Evolutionary conservation across 2,113 vertebrate species (phyloP), one percentile per base, ranked within the genome.

Genomic region (Sitta europaea): DNA sequence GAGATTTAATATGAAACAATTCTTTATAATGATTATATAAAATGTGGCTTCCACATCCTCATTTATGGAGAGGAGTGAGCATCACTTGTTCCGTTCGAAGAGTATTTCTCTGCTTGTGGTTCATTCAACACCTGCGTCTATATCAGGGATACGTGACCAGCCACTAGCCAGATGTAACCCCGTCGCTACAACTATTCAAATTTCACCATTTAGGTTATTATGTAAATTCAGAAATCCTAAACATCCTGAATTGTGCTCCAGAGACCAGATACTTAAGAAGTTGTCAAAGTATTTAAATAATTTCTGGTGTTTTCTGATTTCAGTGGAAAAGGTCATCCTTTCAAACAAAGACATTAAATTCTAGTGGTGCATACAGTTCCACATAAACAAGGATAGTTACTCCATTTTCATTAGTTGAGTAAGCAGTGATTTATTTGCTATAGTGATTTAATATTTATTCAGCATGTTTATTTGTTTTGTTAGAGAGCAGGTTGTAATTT

Each of bases 391-490:
- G 23, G 20, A 24, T 35, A 75, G 38, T 43, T 84, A 43, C 12
- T 81, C 43, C 1, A 3, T 78, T 93, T 94, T 82, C 51, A 63
- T 77, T 82, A 54, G 15, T 13, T 71, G 29, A 33, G 5, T 73
- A 84, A 90, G 45, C 61, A 90, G 31, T 1, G 1, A 59, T 74
- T 88, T 94, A 66, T 43, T 96, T 92, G 43, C 19, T 92, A 4
- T 62, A 61, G 50, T 86, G 36, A 20, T 91, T 95, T 93, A 77
- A 58, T 89, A 91, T 72, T 96, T 71, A 90, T 76, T 86, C 67
- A 73, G 27, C 25, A 65, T 9, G 81, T 35, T 53, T 55, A 90
- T 75, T 96, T 59, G 35, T 62, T 96, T 89, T 47, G n/a, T 42
- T 77, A 73, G 42, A 27, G 45, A 88, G 63, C 31, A 67, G 10